These are phyloP conservation scores for Nibea coibor DNA, from an alignment of 2,113 vertebrate species.

Conservation along the genomic window DNA sequence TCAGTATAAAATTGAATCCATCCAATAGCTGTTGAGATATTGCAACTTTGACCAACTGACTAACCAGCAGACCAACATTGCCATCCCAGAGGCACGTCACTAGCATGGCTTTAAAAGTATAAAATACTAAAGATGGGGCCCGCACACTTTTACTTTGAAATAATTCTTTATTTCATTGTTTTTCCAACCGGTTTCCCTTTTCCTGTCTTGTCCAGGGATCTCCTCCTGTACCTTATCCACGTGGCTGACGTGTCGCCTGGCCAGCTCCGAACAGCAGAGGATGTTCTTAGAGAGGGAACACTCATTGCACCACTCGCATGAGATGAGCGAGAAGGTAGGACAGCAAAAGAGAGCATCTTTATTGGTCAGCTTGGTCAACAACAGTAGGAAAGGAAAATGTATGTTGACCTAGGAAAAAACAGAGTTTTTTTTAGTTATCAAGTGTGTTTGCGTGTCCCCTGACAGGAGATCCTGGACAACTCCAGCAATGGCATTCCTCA, in stretches of 20 bases:
- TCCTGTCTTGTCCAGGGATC: slow-evolving; percentile 81
- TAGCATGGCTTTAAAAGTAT: not conserved
- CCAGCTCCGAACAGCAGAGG: slow-evolving; percentile 97
- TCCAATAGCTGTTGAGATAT: not conserved
- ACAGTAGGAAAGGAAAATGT: not conserved
- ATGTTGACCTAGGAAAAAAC: not conserved
- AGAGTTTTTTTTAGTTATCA: not conserved
- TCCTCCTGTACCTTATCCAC: slow-evolving; percentile 95
- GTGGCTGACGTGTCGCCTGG: slow-evolving; percentile 97
- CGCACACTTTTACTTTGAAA: not conserved
- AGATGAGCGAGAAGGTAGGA: slow-evolving; percentile 95
- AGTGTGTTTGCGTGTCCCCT: slow-evolving; percentile 32
- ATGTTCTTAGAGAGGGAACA: slow-evolving; percentile 99
- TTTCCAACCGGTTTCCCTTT: not conserved
- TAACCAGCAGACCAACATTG: not conserved
- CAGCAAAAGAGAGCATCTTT: not conserved
- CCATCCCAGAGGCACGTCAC: not conserved
- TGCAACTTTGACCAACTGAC: not conserved
- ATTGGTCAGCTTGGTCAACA: not conserved
- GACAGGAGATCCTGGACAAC: slow-evolving; percentile 95
- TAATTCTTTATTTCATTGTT: not conserved
- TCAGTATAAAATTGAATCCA: not conserved
- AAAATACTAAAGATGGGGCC: not conserved
- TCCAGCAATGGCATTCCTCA: slow-evolving; percentile 93
- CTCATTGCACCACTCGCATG: slow-evolving; percentile 97